A percentile compares a stretch with the other conserved stretches of the same genome.
phyloP scores from a whole-genome alignment of 1,140 invertebrate genomes.

The Eueides isabella region DNA sequence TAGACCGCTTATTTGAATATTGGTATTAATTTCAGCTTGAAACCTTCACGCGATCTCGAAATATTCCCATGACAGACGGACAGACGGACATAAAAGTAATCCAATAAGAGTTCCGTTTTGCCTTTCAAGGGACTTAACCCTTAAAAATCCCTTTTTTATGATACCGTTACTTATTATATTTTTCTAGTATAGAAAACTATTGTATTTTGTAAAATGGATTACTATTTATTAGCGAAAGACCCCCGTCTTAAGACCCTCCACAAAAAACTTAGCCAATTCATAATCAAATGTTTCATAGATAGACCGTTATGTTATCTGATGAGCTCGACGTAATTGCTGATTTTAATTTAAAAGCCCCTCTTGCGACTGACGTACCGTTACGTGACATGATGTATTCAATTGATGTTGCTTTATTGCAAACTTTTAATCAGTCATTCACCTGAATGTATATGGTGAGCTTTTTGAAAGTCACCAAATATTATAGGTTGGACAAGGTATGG shows the following conservation, averaged over 20 bases:
- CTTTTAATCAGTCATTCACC: background rate
- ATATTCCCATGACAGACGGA: no score
- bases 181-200: no score
- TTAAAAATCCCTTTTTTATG: background rate
- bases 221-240: background rate
- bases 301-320: constrained; percentile 32
- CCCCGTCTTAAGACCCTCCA: background rate
- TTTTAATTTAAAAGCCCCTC: constrained; percentile 17
- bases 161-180: no score
- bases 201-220: background rate
- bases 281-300: constrained; percentile 23
- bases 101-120: no score
- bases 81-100: no score
- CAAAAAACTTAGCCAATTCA: constrained; percentile 8
- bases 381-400: constrained; percentile 20
- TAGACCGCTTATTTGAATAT: no score
- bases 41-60: no score
- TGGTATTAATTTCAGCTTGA: no score
- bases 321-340: constrained; percentile 24
- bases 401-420: background rate
- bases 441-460: background rate
- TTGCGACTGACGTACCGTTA: constrained; percentile 17
- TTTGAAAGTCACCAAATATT: no score
- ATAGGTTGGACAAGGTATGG: no score
- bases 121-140: no score